Conservation (phyloP, 1,140 invertebrate genomes). For the Calephelis nemesis region DNA sequence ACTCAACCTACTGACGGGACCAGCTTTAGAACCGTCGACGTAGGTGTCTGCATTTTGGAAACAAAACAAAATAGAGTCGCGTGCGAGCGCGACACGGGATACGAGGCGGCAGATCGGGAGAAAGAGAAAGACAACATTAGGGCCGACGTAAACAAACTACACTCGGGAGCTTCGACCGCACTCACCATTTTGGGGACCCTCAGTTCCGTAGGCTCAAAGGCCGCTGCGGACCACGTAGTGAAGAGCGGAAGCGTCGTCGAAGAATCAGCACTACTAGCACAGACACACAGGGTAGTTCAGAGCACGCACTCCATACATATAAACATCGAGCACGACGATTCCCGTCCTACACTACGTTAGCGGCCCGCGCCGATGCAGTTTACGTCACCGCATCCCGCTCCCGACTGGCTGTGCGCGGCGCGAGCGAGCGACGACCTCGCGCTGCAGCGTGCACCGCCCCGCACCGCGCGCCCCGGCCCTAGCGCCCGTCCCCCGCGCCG, state of each 20-base stretch:
- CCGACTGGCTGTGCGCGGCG: slow-evolving; percentile 66
- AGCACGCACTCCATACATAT: slow-evolving; percentile 60
- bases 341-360: slow-evolving; percentile 74
- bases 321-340: slow-evolving; percentile 59
- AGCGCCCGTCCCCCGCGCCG: slow-evolving; percentile 43
- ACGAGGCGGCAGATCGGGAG: slow-evolving; percentile 72
- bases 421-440: slow-evolving; percentile 74
- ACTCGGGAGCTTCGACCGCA: slow-evolving; percentile 74
- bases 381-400: slow-evolving; percentile 78
- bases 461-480: slow-evolving; percentile 45
- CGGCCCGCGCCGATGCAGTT: slow-evolving; percentile 75
- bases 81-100: slow-evolving; percentile 67
- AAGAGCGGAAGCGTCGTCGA: slow-evolving; percentile 66
- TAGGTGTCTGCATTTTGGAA: slow-evolving; percentile 76
- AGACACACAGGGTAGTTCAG: slow-evolving; percentile 57
- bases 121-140: slow-evolving; percentile 60
- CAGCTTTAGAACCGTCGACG: slow-evolving; percentile 61
- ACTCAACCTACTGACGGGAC: slow-evolving; percentile 60
- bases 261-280: slow-evolving; percentile 59
- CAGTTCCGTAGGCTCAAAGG: slow-evolving; percentile 44
- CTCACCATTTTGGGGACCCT: slow-evolving; percentile 76
- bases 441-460: slow-evolving; percentile 71
- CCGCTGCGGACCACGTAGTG: slow-evolving; percentile 68
- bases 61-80: slow-evolving; percentile 77
- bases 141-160: slow-evolving; percentile 76